Evolutionary conservation across 2,113 vertebrate genomes (phyloP).

Genomic region (Danionella cerebrum): DNA sequence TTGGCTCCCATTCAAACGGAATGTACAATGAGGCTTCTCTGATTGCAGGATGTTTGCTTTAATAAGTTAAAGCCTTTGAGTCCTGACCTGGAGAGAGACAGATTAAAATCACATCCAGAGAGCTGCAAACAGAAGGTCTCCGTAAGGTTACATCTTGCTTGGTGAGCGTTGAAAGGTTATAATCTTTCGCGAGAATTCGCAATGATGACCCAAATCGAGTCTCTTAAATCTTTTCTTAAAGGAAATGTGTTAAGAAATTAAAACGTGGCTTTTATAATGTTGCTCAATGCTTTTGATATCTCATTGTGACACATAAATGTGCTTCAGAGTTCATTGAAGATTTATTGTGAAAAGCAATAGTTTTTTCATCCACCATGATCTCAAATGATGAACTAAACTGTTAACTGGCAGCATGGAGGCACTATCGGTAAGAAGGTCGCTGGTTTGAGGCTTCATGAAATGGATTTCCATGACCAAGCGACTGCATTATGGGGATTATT

Average conservation of each 20-base stretch:
- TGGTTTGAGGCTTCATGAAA: too few species aligned
- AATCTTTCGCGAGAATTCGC: neutral
- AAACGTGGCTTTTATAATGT: neutral
- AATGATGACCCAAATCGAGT: neutral
- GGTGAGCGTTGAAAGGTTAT: slow-evolving; percentile 4
- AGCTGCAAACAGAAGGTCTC: neutral
- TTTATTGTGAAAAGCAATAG: too few species aligned
- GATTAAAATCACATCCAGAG: slow-evolving; percentile 13
- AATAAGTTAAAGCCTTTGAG: slow-evolving; percentile 34
- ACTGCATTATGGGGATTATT: too few species aligned
- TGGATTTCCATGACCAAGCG: too few species aligned
- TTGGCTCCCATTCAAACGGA: slow-evolving; percentile 34
- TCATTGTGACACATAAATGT: neutral
- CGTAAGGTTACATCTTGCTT: slow-evolving; percentile 1
- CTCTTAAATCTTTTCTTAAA: neutral
- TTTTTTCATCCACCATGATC: too few species aligned
- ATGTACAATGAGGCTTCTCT: slow-evolving; percentile 33
- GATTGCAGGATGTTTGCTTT: slow-evolving; percentile 37
- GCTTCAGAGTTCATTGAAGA: too few species aligned
- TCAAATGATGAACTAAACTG: too few species aligned
- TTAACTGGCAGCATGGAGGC: too few species aligned
- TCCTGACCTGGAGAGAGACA: slow-evolving; percentile 26
- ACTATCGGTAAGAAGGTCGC: too few species aligned
- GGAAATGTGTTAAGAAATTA: neutral
- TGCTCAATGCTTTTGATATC: neutral